Percentiles rank a stretch among this genome's conserved stretches.
phyloP scores from a whole-genome alignment of 2,888 invertebrate species.

The Cyclophora punctaria region DNA sequence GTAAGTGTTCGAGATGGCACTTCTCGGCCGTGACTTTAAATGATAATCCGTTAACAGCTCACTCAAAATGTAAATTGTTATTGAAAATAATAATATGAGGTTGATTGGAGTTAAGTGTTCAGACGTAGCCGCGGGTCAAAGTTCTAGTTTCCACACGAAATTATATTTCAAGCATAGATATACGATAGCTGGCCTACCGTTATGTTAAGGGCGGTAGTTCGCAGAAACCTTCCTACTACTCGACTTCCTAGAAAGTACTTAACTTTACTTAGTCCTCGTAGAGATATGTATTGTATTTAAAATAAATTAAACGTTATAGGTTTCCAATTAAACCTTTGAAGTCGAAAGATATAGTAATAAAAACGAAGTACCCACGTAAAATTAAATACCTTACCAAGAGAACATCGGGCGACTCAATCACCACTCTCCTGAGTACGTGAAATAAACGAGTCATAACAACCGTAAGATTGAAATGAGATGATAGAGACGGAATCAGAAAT shows the following conservation, averaged over 20 bases:
- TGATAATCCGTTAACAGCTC: conserved; percentile 12
- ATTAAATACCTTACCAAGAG: conserved; percentile 7
- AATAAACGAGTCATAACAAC: conserved; percentile 63
- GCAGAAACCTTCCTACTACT: conserved; percentile 18
- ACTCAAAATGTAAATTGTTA: conserved; percentile 17
- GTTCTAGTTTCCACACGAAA: conserved; percentile 46
- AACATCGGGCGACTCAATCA: conserved; percentile 55
- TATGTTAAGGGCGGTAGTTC: conserved; percentile 24
- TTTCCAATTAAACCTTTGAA: no score
- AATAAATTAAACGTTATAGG: no score
- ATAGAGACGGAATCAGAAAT: conserved; percentile 65
- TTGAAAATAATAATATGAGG: conserved; percentile 15
- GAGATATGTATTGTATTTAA: no score
- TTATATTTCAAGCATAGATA: conserved; percentile 50
- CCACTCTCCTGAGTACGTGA: conserved; percentile 40
- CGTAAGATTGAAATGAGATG: conserved; percentile 69
- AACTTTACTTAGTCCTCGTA: no score
- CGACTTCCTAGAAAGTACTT: conserved; percentile 7
- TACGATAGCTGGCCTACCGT: conserved; percentile 21
- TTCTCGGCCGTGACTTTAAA: conserved; percentile 9
- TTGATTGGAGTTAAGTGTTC: conserved; percentile 29
- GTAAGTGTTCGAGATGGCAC: conserved; percentile 3
- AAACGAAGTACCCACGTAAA: no score
- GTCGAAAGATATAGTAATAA: no score
- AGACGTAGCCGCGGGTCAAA: conserved; percentile 33